A percentile compares a stretch with the other conserved stretches of the same genome.
Evolutionary conservation across 2,888 invertebrate species (phyloP).

Genomic region (Sinotaia quadrata): DNA sequence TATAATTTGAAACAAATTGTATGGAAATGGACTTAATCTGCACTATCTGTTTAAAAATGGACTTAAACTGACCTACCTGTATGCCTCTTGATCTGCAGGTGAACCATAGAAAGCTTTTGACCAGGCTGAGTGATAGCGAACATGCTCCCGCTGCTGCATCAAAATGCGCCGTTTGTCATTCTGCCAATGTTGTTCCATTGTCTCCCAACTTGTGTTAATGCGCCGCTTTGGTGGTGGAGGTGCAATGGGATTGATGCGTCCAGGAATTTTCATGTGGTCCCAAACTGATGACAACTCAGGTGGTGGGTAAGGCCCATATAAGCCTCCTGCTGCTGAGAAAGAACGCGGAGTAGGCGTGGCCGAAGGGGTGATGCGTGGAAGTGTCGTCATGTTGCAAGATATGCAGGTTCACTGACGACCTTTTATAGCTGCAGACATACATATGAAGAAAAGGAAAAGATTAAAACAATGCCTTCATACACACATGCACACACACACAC

Average conservation of each 20-base stretch:
- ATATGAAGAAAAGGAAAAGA: too few species aligned
- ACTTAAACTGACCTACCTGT: constrained; percentile 56
- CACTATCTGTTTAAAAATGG: not conserved
- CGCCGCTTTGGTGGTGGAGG: constrained; percentile 61
- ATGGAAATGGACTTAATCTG: too few species aligned
- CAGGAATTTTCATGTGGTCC: constrained; percentile 55
- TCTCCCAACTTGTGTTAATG: constrained; percentile 67
- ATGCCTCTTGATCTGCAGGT: constrained; percentile 66
- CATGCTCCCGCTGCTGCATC: constrained; percentile 69
- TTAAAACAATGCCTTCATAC: too few species aligned
- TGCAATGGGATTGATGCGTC: constrained; percentile 62
- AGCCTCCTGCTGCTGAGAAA: constrained; percentile 42
- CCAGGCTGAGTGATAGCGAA: constrained; percentile 70
- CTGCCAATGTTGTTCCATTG: constrained; percentile 65
- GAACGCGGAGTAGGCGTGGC: constrained; percentile 33
- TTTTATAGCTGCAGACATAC: too few species aligned
- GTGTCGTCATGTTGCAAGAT: constrained; percentile 44
- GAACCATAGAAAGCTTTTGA: constrained; percentile 68
- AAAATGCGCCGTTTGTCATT: constrained; percentile 63
- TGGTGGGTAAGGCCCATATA: constrained; percentile 61
- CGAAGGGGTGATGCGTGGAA: constrained; percentile 56
- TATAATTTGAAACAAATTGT: too few species aligned
- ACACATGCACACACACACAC: too few species aligned
- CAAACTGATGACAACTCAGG: constrained; percentile 57
- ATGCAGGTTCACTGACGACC: constrained; percentile 15